phyloP scores from a whole-genome alignment of 2,113 vertebrate species.

The Bungarus multicinctus region DNA sequence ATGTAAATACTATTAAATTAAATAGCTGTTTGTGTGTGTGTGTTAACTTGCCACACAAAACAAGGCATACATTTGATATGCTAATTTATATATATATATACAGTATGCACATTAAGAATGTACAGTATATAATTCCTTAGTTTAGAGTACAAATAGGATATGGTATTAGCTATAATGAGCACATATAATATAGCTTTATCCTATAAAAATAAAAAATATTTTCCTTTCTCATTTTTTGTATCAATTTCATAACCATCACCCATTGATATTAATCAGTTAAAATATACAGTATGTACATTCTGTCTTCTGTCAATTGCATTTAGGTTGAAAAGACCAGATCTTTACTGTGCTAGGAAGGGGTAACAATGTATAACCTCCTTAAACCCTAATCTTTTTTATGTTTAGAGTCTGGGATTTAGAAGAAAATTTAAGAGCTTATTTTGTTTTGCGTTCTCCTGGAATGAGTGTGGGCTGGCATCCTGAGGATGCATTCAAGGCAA shows the following conservation, averaged over 20 bases:
- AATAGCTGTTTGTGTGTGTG: too few species aligned
- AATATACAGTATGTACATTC: not conserved
- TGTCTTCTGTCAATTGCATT: not conserved
- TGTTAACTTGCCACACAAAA: not conserved
- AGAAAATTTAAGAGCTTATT: conserved; percentile 79
- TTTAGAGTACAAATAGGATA: not conserved
- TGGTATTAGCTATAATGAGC: not conserved
- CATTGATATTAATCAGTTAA: not conserved
- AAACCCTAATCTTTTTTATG: not conserved
- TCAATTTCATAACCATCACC: not conserved
- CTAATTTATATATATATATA: not conserved
- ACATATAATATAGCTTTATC: not conserved
- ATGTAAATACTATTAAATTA: too few species aligned
- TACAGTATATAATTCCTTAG: not conserved
- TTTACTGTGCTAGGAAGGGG: not conserved
- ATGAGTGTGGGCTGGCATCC: conserved; percentile 98
- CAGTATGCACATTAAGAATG: not conserved
- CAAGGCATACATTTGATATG: not conserved
- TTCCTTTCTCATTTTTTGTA: not conserved
- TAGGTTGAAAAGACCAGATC: not conserved
- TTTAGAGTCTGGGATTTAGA: conserved; percentile 91
- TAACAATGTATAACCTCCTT: not conserved
- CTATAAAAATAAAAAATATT: not conserved
- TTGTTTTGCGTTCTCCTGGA: conserved; percentile 89
- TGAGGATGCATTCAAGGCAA: conserved; percentile 88